Conservation (phyloP, 2,797 vertebrate species). For the Sylvilagus floridanus region DNA sequence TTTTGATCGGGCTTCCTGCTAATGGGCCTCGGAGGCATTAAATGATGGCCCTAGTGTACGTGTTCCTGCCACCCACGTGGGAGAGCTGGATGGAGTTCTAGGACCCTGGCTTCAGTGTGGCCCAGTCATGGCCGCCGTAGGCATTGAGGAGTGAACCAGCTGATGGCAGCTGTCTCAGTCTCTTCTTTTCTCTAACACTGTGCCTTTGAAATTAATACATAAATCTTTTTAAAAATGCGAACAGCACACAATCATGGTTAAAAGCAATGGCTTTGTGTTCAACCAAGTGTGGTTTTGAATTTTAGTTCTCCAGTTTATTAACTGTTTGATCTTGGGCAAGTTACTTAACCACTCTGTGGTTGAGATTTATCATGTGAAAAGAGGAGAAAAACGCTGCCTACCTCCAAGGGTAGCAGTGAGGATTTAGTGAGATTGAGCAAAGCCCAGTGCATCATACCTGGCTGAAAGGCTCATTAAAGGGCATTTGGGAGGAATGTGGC, state of each 20-base stretch:
- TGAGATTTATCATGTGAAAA: constrained; percentile 20
- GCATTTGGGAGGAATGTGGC: background rate
- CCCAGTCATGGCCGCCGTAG: too few species aligned
- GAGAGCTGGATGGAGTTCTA: too few species aligned
- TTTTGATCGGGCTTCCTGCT: too few species aligned
- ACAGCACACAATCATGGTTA: background rate
- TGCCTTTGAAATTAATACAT: too few species aligned
- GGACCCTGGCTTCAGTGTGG: too few species aligned
- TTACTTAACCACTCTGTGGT: constrained; percentile 3
- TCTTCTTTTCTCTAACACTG: too few species aligned
- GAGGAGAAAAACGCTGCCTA: background rate
- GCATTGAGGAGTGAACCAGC: too few species aligned
- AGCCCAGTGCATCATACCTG: background rate
- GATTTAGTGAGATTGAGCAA: background rate
- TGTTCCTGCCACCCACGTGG: too few species aligned
- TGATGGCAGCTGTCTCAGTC: too few species aligned
- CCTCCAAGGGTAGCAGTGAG: background rate
- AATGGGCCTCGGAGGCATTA: too few species aligned
- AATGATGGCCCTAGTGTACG: too few species aligned
- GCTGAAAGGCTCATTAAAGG: background rate
- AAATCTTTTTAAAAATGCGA: background rate
- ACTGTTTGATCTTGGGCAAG: background rate
- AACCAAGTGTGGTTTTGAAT: constrained; percentile 18
- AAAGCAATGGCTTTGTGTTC: background rate
- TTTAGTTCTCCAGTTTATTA: background rate